phyloP scores from a whole-genome alignment of 2,888 invertebrate genomes.

The Campoplex capitator region DNA sequence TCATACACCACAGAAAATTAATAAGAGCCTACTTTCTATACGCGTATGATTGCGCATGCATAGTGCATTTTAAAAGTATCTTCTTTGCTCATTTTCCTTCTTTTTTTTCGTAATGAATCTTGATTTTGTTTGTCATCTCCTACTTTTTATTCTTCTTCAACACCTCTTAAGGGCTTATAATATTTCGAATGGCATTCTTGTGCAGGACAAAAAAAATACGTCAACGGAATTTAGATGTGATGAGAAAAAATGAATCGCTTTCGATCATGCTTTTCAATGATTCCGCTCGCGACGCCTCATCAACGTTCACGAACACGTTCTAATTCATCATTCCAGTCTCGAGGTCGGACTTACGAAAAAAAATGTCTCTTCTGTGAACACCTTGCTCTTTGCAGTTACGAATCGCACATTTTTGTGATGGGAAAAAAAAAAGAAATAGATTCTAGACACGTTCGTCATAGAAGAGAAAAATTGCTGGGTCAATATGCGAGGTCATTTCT shows the following conservation, averaged over 20 bases:
- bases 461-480: constrained; percentile 51
- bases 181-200: not conserved
- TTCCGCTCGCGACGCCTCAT: constrained; percentile 49
- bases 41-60: constrained; percentile 14
- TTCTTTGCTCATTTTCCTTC: not conserved
- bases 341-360: constrained; percentile 2
- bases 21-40: constrained; percentile 72
- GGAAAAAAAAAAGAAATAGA: constrained; percentile 26
- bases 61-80: not conserved
- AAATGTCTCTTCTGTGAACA: constrained; percentile 15
- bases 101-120: not conserved
- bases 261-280: constrained; percentile 36
- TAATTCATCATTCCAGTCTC: constrained; percentile 65
- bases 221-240: constrained; percentile 4
- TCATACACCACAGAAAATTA: constrained; percentile 74
- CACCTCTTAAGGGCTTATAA: not conserved
- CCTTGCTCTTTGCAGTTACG: constrained; percentile 12
- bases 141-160: not conserved
- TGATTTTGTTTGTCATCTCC: not conserved
- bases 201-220: not conserved
- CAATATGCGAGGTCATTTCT: constrained; percentile 56
- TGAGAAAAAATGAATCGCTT: constrained; percentile 30
- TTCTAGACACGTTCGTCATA: constrained; percentile 48
- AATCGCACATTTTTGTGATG: constrained; percentile 27
- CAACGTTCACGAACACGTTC: constrained; percentile 59